These are phyloP conservation scores for Bombus sylvicola DNA, from an alignment of 1,140 invertebrate species.

Conservation along the genomic window DNA sequence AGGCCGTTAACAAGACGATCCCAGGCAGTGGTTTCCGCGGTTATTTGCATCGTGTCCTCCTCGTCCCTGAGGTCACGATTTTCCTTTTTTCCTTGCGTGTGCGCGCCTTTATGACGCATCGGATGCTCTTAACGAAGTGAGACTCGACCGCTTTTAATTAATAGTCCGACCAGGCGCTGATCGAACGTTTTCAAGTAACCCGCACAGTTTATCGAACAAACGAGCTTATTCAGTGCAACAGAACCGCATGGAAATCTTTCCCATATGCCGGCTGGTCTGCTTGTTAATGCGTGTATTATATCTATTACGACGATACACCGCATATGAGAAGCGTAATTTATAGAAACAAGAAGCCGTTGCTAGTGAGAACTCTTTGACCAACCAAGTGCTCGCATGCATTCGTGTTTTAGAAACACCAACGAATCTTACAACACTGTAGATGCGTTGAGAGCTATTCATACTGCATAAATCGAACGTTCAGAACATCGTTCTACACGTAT, in stretches of 20 bases:
- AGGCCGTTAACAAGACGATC: conserved; percentile 54
- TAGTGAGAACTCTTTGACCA: conserved; percentile 27
- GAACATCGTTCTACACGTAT: neutral
- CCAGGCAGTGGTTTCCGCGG: conserved; percentile 36
- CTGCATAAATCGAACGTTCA: neutral
- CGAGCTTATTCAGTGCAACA: conserved; percentile 65
- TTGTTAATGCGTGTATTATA: conserved; percentile 63
- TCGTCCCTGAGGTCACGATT: neutral
- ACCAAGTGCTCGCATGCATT: neutral
- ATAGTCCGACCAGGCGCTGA: conserved; percentile 62
- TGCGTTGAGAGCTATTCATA: neutral
- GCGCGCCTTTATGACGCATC: conserved; percentile 61
- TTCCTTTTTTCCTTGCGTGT: neutral
- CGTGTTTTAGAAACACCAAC: conserved; percentile 5
- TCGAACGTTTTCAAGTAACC: conserved; percentile 60
- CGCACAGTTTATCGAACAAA: conserved; percentile 65
- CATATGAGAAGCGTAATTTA: conserved; percentile 46
- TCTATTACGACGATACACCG: conserved; percentile 35
- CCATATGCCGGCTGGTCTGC: conserved; percentile 21
- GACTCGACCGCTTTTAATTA: conserved; percentile 65
- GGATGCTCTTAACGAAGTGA: conserved; percentile 65
- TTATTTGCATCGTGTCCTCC: conserved; percentile 59
- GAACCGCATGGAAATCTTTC: conserved; percentile 41
- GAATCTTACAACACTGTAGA: neutral
- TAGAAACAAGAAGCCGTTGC: conserved; percentile 47